These are phyloP conservation scores for Oligia latruncula DNA, from an alignment of 2,888 invertebrate genomes.

Conservation along the genomic window DNA sequence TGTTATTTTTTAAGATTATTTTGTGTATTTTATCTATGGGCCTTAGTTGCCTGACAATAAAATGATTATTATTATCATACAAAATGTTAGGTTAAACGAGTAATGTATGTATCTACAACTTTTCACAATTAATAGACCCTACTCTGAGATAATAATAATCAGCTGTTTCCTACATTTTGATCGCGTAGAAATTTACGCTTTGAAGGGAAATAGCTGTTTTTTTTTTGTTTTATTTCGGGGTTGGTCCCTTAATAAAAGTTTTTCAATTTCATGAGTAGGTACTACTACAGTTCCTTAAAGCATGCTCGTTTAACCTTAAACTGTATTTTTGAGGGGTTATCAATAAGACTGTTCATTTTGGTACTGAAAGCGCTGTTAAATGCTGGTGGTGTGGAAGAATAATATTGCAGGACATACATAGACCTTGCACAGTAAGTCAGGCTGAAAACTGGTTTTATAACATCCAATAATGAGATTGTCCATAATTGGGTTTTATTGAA, in stretches of 20 bases:
- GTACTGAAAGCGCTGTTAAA: not conserved
- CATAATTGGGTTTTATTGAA: not conserved
- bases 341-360: not conserved
- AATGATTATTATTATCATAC: too few relatives aligned
- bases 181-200: not conserved
- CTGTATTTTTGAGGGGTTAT: not conserved
- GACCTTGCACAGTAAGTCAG: not conserved
- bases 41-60: too few relatives aligned
- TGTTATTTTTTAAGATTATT: too few relatives aligned
- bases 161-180: not conserved
- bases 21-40: too few relatives aligned
- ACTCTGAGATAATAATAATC: too few relatives aligned
- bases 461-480: not conserved
- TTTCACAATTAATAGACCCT: too few relatives aligned
- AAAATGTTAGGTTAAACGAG: not conserved
- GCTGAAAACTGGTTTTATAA: too few relatives aligned
- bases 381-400: not conserved
- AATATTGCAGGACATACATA: not conserved
- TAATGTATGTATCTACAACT: too few relatives aligned
- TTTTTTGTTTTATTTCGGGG: not conserved
- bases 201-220: not conserved
- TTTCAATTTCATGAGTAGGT: not conserved
- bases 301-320: not conserved
- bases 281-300: not conserved
- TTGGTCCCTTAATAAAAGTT: not conserved